Conservation (phyloP, 2,113 vertebrate species). For the Percopsis transmontana region DNA sequence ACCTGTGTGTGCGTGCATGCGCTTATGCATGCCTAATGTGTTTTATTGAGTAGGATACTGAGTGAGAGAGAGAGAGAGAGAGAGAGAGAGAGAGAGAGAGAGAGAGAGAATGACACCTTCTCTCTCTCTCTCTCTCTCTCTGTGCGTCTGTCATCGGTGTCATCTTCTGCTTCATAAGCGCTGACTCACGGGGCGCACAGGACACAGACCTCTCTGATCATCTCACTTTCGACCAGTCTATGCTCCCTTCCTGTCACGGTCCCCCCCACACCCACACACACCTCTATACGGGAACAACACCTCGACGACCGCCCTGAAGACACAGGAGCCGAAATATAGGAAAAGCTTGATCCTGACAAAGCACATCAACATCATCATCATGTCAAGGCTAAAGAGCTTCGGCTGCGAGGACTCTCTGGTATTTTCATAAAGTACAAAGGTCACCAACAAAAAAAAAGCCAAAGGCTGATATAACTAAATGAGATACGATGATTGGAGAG, state of each 20-base stretch:
- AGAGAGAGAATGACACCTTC: conserved; percentile 12
- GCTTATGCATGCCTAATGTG: conserved; percentile 36
- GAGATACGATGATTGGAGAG: too few species aligned
- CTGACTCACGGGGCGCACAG: conserved; percentile 66
- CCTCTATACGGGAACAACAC: too few species aligned
- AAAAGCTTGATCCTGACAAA: too few species aligned
- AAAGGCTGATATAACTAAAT: too few species aligned
- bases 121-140: too few species aligned
- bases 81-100: conserved; percentile 10
- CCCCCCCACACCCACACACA: conserved; percentile 5
- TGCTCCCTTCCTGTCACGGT: conserved; percentile 54
- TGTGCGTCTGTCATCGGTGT: conserved; percentile 31
- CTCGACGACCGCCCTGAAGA: too few species aligned
- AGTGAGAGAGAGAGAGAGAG: conserved; percentile 14
- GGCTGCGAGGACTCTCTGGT: too few species aligned
- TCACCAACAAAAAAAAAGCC: too few species aligned
- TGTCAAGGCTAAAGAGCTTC: too few species aligned
- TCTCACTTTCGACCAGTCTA: conserved; percentile 39
- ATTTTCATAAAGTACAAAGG: too few species aligned
- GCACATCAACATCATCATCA: too few species aligned
- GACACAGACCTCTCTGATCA: conserved; percentile 53
- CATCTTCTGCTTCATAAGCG: conserved; percentile 49
- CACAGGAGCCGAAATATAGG: too few species aligned
- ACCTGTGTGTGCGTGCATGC: conserved; percentile 19
- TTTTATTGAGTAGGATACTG: conserved; percentile 44